Percentiles rank a stretch among this genome's conserved stretches.
Evolutionary conservation across 2,797 vertebrate species (phyloP).

Genomic region (Huso huso): DNA sequence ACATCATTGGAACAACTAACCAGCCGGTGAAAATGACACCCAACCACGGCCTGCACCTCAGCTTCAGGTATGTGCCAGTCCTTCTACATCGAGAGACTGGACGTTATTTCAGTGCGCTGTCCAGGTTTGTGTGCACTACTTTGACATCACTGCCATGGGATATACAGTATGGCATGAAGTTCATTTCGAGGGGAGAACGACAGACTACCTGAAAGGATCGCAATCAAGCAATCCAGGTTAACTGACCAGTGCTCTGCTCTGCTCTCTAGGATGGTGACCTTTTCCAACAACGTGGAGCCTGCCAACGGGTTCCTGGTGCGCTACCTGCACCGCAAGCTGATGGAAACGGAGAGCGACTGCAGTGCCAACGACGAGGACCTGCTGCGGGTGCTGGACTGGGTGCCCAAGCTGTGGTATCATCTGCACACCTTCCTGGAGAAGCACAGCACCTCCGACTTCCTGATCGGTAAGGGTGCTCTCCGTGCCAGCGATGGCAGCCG

Average conservation of each 20-base stretch:
- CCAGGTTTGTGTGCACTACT: background rate
- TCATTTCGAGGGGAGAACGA: background rate
- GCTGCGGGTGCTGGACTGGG: constrained; percentile 83
- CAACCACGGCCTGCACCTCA: constrained; percentile 90
- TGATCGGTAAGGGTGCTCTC: constrained; percentile 67
- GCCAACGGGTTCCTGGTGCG: constrained; percentile 88
- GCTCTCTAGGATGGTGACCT: constrained; percentile 79
- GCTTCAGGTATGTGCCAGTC: constrained; percentile 75
- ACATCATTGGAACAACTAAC: constrained; percentile 92
- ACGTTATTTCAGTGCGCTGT: background rate
- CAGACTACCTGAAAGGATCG: background rate
- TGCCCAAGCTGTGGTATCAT: constrained; percentile 94
- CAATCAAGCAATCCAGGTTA: background rate
- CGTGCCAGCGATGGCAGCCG: background rate
- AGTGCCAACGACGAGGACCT: constrained; percentile 66
- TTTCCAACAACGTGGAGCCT: constrained; percentile 94
- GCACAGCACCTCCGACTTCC: constrained; percentile 94
- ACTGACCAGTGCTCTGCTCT: background rate
- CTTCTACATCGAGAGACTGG: background rate
- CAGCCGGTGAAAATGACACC: constrained; percentile 90
- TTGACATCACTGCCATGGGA: background rate
- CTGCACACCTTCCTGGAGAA: constrained; percentile 94
- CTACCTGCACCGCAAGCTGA: constrained; percentile 85
- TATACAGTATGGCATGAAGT: background rate
- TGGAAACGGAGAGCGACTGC: constrained; percentile 70